phyloP scores from a whole-genome alignment of 2,113 vertebrate genomes.

The Ploceus nigricollis region DNA sequence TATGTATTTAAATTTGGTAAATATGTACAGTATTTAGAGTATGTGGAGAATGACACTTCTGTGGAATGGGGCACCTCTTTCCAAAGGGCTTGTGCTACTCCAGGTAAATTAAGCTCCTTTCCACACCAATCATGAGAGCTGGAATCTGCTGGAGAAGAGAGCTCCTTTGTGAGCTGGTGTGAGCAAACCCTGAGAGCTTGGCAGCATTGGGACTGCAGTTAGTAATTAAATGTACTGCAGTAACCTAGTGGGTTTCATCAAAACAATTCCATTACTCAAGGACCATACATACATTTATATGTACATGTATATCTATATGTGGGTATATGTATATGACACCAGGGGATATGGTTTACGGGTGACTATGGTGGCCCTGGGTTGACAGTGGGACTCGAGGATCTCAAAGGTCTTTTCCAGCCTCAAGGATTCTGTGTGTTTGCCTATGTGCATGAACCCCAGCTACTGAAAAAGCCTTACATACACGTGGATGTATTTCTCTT shows the following conservation, averaged over 20 bases:
- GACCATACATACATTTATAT: fast-evolving
- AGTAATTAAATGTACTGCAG: neutral
- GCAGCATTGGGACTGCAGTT: neutral
- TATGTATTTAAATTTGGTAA: conserved; percentile 48
- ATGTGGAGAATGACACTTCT: neutral
- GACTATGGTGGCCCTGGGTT: neutral
- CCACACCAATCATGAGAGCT: neutral
- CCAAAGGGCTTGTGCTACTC: neutral
- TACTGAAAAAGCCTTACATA: neutral
- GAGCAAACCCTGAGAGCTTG: neutral
- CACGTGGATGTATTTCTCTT: fast-evolving
- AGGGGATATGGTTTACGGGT: neutral
- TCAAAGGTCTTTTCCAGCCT: neutral
- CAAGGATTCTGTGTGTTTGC: neutral
- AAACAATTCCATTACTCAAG: neutral
- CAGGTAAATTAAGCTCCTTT: conserved; percentile 6
- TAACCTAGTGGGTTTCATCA: neutral
- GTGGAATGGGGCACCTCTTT: neutral
- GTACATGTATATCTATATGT: fast-evolving
- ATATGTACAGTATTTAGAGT: conserved; percentile 46
- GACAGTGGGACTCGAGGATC: fast-evolving
- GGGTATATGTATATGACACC: fast-evolving
- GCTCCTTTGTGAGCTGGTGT: neutral
- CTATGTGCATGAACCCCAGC: neutral
- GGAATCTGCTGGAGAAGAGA: neutral